A percentile compares a stretch with the other conserved stretches of the same genome.
Conservation (phyloP, 92 coral and sea anemone genomes). For the Metridium senile region DNA sequence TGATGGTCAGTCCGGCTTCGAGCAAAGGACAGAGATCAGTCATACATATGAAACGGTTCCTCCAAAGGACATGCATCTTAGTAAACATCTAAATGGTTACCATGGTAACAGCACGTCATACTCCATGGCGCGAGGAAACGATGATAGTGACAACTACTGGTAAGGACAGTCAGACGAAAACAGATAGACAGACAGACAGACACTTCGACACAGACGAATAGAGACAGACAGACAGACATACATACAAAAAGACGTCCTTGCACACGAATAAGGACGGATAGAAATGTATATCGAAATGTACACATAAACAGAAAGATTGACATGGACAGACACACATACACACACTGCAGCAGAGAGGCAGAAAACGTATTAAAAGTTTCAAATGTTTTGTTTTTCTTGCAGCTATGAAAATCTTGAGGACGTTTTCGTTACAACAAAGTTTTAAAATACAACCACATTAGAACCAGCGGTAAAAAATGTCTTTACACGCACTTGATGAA, state of each 20-base stretch:
- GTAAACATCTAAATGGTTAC: neutral
- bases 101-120: neutral
- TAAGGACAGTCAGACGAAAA: neutral
- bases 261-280: no score
- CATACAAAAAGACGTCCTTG: no score
- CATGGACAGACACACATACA: no score
- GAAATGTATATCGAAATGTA: no score
- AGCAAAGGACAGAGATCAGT: neutral
- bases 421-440: neutral
- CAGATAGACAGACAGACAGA: neutral
- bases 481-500: no score
- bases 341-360: no score
- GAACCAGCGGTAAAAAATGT: no score
- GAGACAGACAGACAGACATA: no score
- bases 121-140: neutral
- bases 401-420: neutral
- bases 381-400: neutral
- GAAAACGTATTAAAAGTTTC: neutral
- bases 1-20: slow-evolving; percentile 16
- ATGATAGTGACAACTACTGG: neutral
- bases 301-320: neutral
- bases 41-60: neutral
- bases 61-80: neutral
- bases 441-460: neutral
- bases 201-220: no score